Evolutionary conservation across 2,888 invertebrate genomes (phyloP).

Genomic region (Gymnoscelis rufifasciata): DNA sequence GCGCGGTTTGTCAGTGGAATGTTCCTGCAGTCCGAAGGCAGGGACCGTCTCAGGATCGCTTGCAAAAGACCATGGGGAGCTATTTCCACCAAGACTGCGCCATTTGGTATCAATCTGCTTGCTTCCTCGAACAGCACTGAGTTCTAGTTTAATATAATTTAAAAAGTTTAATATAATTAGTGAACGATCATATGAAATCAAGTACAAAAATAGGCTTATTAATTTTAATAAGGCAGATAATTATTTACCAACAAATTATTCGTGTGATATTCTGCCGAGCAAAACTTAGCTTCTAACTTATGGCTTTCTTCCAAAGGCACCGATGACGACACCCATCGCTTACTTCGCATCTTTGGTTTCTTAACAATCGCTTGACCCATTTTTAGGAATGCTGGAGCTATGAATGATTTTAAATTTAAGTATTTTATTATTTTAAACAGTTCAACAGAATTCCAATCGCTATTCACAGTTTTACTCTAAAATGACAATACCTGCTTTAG

Average conservation of each 20-base stretch:
- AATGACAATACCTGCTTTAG: slow-evolving; percentile 69
- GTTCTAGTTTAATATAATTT: no score
- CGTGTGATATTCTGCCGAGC: slow-evolving; percentile 75
- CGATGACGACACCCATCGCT: slow-evolving; percentile 91
- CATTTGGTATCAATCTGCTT: slow-evolving; percentile 83
- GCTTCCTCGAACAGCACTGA: slow-evolving; percentile 90
- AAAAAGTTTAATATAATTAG: no score
- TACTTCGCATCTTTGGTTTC: slow-evolving; percentile 80
- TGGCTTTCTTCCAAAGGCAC: slow-evolving; percentile 76
- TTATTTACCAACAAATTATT: not conserved
- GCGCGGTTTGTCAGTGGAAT: slow-evolving; percentile 86
- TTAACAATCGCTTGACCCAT: slow-evolving; percentile 4
- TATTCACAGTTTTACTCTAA: no score
- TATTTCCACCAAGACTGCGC: slow-evolving; percentile 91
- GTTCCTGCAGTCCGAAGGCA: slow-evolving; percentile 81
- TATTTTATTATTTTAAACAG: no score
- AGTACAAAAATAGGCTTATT: no score
- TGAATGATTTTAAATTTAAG: no score
- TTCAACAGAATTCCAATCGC: no score
- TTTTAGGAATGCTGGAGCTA: slow-evolving; percentile 12
- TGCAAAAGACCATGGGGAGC: slow-evolving; percentile 94
- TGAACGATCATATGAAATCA: no score
- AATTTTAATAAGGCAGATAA: no score
- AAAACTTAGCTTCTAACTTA: slow-evolving; percentile 59
- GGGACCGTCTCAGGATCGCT: slow-evolving; percentile 88